Conservation (phyloP, 2,113 vertebrate genomes). For the Paradoxurus hermaphroditus region DNA sequence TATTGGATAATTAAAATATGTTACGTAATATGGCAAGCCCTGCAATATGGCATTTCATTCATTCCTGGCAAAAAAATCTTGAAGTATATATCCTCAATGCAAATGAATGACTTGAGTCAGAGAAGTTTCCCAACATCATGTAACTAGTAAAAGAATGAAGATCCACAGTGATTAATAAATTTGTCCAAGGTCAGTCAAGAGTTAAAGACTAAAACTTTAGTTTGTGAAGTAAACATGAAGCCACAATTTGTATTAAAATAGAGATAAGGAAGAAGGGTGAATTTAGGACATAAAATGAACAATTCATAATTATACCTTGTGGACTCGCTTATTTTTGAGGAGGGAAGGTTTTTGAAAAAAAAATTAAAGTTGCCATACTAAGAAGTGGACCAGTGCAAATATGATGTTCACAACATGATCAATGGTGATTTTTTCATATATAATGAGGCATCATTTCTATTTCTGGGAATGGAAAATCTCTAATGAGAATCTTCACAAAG, state of each 20-base stretch:
- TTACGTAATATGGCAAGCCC: background rate
- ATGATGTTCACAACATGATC: background rate
- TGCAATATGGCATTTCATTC: background rate
- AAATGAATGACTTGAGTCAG: background rate
- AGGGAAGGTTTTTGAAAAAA: too few species aligned
- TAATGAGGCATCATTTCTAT: background rate
- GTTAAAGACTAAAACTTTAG: background rate
- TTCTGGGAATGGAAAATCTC: background rate
- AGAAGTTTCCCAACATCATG: background rate
- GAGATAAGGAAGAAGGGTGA: background rate
- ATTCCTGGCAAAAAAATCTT: background rate
- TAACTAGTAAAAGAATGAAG: background rate
- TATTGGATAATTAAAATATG: background rate
- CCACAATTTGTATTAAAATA: background rate
- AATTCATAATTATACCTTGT: background rate
- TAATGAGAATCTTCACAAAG: background rate
- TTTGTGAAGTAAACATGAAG: background rate
- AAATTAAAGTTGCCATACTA: background rate
- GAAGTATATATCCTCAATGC: background rate
- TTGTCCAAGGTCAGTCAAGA: background rate
- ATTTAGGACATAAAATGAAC: background rate
- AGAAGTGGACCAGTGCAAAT: background rate
- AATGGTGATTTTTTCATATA: background rate
- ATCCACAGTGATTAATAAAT: background rate
- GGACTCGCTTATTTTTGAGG: background rate